Conservation (phyloP, 2,797 vertebrate genomes). For the Mormyrops boulengeri region DNA sequence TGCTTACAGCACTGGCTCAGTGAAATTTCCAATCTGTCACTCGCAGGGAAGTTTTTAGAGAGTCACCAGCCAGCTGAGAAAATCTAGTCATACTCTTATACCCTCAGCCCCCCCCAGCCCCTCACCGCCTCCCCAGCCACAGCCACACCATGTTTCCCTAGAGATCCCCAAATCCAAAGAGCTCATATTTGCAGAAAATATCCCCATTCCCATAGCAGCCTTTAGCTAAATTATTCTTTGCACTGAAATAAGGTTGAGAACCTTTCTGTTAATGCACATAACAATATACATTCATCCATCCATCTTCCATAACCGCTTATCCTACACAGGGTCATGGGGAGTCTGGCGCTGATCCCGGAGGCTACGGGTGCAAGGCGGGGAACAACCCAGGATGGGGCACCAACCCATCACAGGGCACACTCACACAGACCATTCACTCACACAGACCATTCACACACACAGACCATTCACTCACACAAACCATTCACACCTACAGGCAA, state of each 20-base stretch:
- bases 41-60: background rate
- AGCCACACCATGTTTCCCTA: background rate
- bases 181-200: background rate
- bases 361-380: background rate
- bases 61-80: background rate
- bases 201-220: background rate
- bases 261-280: background rate
- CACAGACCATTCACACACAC: too few species aligned
- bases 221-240: background rate
- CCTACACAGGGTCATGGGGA: background rate
- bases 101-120: background rate
- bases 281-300: background rate
- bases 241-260: background rate
- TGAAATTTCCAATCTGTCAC: background rate
- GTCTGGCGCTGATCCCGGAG: background rate
- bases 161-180: background rate
- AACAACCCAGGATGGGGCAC: background rate
- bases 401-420: background rate
- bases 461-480: too few species aligned
- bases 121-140: too few species aligned
- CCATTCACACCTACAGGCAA: background rate
- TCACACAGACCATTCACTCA: too few species aligned
- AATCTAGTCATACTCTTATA: background rate
- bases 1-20: background rate
- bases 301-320: background rate